phyloP scores from a whole-genome alignment of 2,797 vertebrate genomes.

The Adrianichthys oophorus region DNA sequence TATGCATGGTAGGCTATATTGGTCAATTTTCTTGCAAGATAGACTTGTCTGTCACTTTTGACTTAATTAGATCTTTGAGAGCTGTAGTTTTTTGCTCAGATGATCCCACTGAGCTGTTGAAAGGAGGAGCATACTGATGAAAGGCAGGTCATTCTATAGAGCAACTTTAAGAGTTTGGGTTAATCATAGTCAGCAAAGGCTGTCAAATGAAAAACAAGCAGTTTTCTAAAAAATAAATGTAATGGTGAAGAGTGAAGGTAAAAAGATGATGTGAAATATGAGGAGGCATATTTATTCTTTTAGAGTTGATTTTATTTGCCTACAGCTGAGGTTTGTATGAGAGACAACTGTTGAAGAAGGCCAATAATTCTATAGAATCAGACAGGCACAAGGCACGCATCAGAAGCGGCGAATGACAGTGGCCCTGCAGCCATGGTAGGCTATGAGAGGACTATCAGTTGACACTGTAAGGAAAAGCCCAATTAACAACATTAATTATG shows the following conservation, averaged over 20 bases:
- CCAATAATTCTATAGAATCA: conserved; percentile 57
- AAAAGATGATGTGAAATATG: conserved; percentile 1
- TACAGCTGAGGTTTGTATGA: conserved; percentile 24
- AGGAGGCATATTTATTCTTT: neutral
- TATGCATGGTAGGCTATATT: neutral
- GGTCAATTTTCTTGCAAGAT: conserved; percentile 17
- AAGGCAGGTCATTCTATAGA: conserved; percentile 50
- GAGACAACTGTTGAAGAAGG: conserved; percentile 29
- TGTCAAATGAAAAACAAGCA: conserved; percentile 39
- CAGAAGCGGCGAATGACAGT: conserved; percentile 52
- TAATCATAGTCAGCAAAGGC: conserved; percentile 57
- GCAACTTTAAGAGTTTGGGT: conserved; percentile 63
- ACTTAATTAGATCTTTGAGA: conserved; percentile 47
- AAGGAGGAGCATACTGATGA: conserved; percentile 42
- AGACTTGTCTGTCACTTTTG: conserved; percentile 43
- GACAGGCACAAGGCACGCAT: conserved; percentile 62
- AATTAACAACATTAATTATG: conserved; percentile 78
- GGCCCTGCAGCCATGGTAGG: conserved; percentile 55
- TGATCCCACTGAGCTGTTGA: conserved; percentile 57
- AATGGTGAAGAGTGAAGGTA: conserved; percentile 20
- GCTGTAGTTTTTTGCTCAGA: conserved; percentile 60
- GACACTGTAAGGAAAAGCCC: conserved; percentile 59
- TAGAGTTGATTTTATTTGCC: conserved; percentile 10
- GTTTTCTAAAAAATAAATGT: conserved; percentile 11
- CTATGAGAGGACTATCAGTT: conserved; percentile 70